Base-by-base conservation (phyloP, 2,888 invertebrate genomes). In the Drosophila prolongata region DNA sequence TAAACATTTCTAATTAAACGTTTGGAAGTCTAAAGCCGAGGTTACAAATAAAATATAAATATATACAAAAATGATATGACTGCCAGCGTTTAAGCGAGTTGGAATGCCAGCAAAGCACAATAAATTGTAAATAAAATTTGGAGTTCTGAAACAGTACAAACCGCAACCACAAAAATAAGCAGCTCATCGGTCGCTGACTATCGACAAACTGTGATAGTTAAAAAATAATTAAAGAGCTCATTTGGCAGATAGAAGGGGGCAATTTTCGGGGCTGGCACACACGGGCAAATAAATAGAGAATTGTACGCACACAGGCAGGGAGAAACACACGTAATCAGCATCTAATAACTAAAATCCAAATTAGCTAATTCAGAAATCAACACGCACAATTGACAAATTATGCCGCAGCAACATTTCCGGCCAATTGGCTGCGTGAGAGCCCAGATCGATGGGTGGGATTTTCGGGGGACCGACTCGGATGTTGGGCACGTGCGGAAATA, bases 311-410 rank as follows among this genome's bases (percentile, higher is more conserved):
- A 16, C 37, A 43, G 19, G 9, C 40, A 60, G 34, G 52, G 50
- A 65, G 43, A 55, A 42, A 60, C 37, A 68, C 56, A 68, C 68
- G 76, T 88, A 87, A 89, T 88, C 86, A 80, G 74, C 79, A 79
- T 78, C 77, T 88, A 86, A 86, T 86, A 89, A 89, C 86, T 83
- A 85, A 86, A 89, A 86, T 86, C 84, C 76, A 88, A 89, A 87
- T 87, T 87, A 89, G 87, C 89, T 83, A 89, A 89, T 88, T 87
- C 89, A 83, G 89, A 87, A 87, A 87, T 89, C 89, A 89, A 86
- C 88, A 89, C 83, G 88, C 86, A 88, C 89, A 86, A 86, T 86
- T 86, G 86, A 89, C 89, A 87, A 87, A 87, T 89, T 89, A 89
- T 89, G 87, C 78, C 84, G 77, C 84, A 80, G 71, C 76, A 84